Conservation (phyloP, 2,888 invertebrate species). For the Sphaerophoria rueppellii region DNA sequence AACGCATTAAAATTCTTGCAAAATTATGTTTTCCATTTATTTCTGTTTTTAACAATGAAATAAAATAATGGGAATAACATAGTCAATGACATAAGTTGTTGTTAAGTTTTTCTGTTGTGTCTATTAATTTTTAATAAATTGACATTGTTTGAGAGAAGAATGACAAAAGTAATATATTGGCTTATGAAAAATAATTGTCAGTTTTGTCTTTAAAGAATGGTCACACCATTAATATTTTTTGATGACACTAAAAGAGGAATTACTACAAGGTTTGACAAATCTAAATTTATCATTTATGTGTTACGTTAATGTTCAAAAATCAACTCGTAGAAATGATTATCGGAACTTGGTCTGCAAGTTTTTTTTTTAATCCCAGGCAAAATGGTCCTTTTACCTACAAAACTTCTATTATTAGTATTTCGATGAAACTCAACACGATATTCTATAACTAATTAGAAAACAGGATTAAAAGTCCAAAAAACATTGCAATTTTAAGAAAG, state of each 20-base stretch:
- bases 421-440: too few species aligned
- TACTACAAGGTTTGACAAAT: background rate
- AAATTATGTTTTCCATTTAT: background rate
- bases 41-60: background rate
- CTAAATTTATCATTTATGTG: too few species aligned
- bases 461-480: too few species aligned
- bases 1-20: slow-evolving; percentile 2
- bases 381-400: too few species aligned
- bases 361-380: too few species aligned
- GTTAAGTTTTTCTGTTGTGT: slow-evolving; percentile 25
- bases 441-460: too few species aligned
- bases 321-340: too few species aligned
- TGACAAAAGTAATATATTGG: slow-evolving; percentile 37
- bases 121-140: slow-evolving; percentile 43
- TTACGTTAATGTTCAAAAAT: too few species aligned
- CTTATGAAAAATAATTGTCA: background rate
- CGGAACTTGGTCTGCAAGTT: too few species aligned
- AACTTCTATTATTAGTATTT: too few species aligned
- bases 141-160: slow-evolving; percentile 27
- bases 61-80: background rate
- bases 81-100: background rate
- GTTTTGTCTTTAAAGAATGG: slow-evolving; percentile 42
- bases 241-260: background rate
- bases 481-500: too few species aligned
- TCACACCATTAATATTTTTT: slow-evolving; percentile 6